Evolutionary conservation across 1,140 invertebrate species (phyloP), one percentile per base, ranked within the genome.

Genomic region (Episyrphus balteatus): DNA sequence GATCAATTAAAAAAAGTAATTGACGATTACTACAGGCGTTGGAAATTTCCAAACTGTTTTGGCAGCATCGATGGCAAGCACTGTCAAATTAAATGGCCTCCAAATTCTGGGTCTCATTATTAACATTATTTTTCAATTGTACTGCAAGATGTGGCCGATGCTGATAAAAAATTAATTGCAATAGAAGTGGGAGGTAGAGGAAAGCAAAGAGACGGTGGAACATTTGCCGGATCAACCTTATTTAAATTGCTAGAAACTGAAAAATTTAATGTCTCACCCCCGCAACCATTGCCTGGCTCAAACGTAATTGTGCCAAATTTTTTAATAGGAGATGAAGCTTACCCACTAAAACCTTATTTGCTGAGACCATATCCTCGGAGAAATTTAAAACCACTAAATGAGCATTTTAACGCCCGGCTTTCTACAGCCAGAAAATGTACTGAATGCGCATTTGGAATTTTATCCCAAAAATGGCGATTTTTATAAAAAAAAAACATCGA

Each of bases 281-380:
- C 50, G 19, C 26, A 33, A 37, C 15, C 44, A 42, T 48, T 53
- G 32, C 45, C 49, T 37, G 50, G 41, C 40, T 50, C 82, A 56
- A 75, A 75, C 47, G 78, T 77, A 61, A 77, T 80, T 51, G 45
- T 67, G 43, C 58, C 66, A 44, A 62, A 69, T 49, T 53, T 68
- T 26, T 61, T 77, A 56, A 51, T 75, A 26, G 73, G 59, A 10
- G 73, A 77, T 58, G 70, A 73, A 46, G 72, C 71, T 38, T 78
- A 77, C 59, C 55, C 69, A 32, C 37, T 75, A 34, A 49, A 48
- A 41, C 31, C 48, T 44, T 54, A 68, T 50, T 44, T 75, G 21
- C 60, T 74, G 65, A 71, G 71, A 55, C 72, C 72, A 46, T 75
- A 49, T 46, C 46, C 48, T 41, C 40, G 46, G 48, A 52, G 14